A percentile compares a stretch with the other conserved stretches of the same genome.
phyloP scores from a whole-genome alignment of 2,888 invertebrate species.

The Notodonta dromedarius region DNA sequence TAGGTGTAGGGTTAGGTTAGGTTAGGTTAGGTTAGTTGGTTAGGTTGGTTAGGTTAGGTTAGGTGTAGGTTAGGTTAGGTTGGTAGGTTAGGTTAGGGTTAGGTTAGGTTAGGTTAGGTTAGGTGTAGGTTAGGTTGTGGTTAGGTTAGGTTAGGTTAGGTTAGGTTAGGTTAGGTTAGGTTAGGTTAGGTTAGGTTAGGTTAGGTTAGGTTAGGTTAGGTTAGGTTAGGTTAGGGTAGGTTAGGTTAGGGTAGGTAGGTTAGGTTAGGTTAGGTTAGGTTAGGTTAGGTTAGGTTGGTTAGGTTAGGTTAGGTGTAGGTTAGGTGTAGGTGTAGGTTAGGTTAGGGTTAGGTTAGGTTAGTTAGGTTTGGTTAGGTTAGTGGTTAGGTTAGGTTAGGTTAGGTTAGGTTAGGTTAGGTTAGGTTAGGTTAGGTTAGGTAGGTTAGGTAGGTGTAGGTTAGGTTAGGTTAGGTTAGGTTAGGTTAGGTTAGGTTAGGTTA shows the following conservation, averaged over 20 bases:
- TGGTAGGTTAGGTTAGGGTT: too few relatives aligned
- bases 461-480: conserved; percentile 29
- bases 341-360: conserved; percentile 27
- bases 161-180: conserved; percentile 19
- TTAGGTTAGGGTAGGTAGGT: conserved; percentile 29
- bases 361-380: conserved; percentile 30
- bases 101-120: conserved; percentile 11
- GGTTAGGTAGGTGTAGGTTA: conserved; percentile 23
- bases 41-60: conserved; percentile 13
- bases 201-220: conserved; percentile 25
- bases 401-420: conserved; percentile 23
- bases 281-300: conserved; percentile 29
- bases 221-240: too few relatives aligned
- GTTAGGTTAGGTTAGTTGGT: conserved; percentile 13
- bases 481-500: conserved; percentile 29
- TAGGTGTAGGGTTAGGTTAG: conserved; percentile 10
- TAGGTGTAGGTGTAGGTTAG: conserved; percentile 24
- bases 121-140: conserved; percentile 15
- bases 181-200: conserved; percentile 36
- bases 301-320: conserved; percentile 27
- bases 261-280: conserved; percentile 38
- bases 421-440: conserved; percentile 18
- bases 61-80: conserved; percentile 13
- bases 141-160: conserved; percentile 31
- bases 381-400: conserved; percentile 29